These are phyloP conservation scores for Phainopepla nitens DNA, from an alignment of 2,113 vertebrate species.

Conservation along the genomic window DNA sequence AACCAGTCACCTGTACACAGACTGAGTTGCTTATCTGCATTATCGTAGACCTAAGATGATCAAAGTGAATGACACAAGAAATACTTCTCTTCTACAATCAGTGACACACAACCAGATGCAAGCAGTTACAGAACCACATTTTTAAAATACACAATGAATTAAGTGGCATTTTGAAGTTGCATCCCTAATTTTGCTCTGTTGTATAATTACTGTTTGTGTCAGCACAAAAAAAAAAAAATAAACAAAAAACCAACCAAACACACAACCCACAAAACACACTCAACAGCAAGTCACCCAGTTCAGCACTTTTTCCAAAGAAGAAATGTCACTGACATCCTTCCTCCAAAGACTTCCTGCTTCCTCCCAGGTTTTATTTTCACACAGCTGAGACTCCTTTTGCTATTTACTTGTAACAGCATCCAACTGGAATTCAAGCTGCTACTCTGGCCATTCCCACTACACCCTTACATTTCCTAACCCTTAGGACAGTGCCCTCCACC, in stretches of 20 bases:
- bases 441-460: not conserved
- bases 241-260: not conserved
- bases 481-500: not conserved
- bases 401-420: not conserved
- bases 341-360: not conserved
- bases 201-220: not conserved
- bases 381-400: not conserved
- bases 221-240: not conserved
- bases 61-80: not conserved
- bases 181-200: not conserved
- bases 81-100: not conserved
- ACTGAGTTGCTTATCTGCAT: not conserved
- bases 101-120: not conserved
- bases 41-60: not conserved
- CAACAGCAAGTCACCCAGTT: not conserved
- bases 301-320: not conserved
- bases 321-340: not conserved
- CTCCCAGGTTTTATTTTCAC: not conserved
- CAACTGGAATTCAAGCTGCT: not conserved
- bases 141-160: not conserved
- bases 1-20: not conserved
- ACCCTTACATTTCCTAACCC: not conserved
- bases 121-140: not conserved
- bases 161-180: not conserved
- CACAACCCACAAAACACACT: not conserved